Conservation (phyloP, 2,888 invertebrate genomes). For the Heliconius sara region DNA sequence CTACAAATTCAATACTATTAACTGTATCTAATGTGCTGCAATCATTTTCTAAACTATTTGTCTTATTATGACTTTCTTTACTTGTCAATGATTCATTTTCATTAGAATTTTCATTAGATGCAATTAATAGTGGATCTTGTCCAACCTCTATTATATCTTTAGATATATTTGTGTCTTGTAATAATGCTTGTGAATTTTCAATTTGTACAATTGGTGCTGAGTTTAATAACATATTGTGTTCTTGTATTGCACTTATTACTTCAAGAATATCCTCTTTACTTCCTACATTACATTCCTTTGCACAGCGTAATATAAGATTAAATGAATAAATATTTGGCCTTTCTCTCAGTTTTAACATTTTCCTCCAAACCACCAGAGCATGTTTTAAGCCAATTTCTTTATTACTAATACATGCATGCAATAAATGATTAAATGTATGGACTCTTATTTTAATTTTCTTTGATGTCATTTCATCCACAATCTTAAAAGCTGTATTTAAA, state of each 20-base stretch:
- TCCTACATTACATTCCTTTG: conserved; percentile 92
- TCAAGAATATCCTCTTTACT: conserved; percentile 83
- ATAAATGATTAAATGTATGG: conserved; percentile 90
- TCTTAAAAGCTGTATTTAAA: conserved; percentile 88
- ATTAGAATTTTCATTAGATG: not conserved
- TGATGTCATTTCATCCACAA: conserved; percentile 93
- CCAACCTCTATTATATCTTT: not conserved
- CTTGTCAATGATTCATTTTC: not conserved
- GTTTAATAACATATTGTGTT: conserved; percentile 52
- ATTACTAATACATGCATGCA: conserved; percentile 93
- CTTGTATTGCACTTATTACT: conserved; percentile 67
- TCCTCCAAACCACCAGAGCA: conserved; percentile 93
- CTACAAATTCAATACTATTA: conserved; percentile 40
- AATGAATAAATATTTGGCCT: conserved; percentile 89
- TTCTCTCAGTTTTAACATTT: conserved; percentile 87
- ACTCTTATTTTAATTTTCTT: conserved; percentile 85
- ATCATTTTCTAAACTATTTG: conserved; percentile 1
- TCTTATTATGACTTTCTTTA: not conserved
- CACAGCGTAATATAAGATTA: conserved; percentile 91
- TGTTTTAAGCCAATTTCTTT: conserved; percentile 91
- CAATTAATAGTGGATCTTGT: not conserved
- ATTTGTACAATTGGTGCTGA: conserved; percentile 49
- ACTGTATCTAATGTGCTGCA: not conserved
- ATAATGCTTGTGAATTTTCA: conserved; percentile 38
- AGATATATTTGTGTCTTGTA: not conserved